Conservation (phyloP, 2,113 vertebrate genomes). For the Nothobranchius kuhntae region DNA sequence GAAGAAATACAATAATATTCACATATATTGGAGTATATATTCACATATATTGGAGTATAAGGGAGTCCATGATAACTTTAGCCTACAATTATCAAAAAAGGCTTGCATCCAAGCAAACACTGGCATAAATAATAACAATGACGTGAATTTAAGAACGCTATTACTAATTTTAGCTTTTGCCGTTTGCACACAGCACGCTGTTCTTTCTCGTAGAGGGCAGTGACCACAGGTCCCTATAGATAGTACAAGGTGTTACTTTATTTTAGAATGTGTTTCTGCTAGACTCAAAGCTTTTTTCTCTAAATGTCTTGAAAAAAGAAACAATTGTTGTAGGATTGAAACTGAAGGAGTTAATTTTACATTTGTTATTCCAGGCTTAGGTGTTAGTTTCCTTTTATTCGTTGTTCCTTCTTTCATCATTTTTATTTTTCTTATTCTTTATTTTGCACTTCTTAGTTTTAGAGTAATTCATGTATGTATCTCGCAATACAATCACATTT, state of each 20-base stretch:
- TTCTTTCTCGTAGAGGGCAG: neutral
- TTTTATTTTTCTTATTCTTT: neutral
- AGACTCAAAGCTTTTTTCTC: constrained; percentile 5
- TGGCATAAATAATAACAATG: no score
- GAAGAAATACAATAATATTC: no score
- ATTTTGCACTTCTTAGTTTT: neutral
- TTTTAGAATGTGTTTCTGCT: constrained; percentile 30
- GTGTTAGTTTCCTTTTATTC: neutral
- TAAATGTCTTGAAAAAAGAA: constrained; percentile 14
- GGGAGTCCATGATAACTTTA: no score
- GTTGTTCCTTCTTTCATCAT: neutral
- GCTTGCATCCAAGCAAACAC: no score
- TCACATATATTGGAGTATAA: no score
- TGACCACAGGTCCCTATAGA: constrained; percentile 29
- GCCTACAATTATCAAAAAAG: no score
- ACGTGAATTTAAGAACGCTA: no score
- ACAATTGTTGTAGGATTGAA: constrained; percentile 6
- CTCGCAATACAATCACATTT: constrained; percentile 10
- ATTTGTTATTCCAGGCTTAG: neutral
- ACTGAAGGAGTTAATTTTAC: neutral
- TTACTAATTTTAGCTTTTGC: no score
- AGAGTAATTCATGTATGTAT: neutral
- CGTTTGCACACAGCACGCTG: no score
- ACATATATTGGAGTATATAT: no score
- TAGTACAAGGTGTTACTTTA: constrained; percentile 33